These are phyloP conservation scores for Megaceryle alcyon DNA, from an alignment of 2,797 vertebrate species.

Conservation along the genomic window DNA sequence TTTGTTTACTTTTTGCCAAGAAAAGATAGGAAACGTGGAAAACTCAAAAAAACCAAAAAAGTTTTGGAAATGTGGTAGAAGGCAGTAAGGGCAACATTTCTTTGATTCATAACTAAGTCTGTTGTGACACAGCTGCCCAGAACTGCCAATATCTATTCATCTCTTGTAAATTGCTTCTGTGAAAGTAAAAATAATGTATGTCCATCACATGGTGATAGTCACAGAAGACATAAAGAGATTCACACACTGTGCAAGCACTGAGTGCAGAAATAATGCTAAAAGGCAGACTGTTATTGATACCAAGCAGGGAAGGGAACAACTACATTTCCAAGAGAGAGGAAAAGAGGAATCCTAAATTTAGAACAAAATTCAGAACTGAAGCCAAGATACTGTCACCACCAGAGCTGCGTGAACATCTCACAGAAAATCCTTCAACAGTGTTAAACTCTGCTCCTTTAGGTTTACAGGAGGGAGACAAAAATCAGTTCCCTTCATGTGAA, in stretches of 20 bases:
- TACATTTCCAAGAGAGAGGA: conserved; percentile 59
- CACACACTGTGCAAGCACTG: conserved; percentile 8
- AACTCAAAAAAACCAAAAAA: background rate
- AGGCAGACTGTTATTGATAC: conserved; percentile 62
- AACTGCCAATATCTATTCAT: conserved; percentile 39
- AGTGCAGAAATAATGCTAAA: conserved; percentile 40
- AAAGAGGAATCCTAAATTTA: conserved; percentile 74
- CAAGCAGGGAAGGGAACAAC: conserved; percentile 66
- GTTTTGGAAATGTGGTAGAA: background rate
- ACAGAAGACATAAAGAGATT: conserved; percentile 50
- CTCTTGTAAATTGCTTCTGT: conserved; percentile 40
- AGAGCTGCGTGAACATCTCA: conserved; percentile 59
- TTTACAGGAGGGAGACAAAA: background rate
- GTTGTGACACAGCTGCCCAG: conserved; percentile 12
- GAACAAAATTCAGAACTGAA: conserved; percentile 65
- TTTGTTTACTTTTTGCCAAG: conserved; percentile 19
- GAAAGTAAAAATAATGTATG: conserved; percentile 9
- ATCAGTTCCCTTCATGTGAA: background rate
- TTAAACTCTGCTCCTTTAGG: conserved; percentile 22
- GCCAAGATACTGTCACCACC: conserved; percentile 73
- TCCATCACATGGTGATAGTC: conserved; percentile 28
- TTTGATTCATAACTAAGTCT: background rate
- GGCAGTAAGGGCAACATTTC: background rate
- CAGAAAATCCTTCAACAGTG: conserved; percentile 63
- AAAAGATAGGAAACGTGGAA: background rate